Conservation (phyloP, 1,140 invertebrate genomes). For the Aphelenchoides besseyi region DNA sequence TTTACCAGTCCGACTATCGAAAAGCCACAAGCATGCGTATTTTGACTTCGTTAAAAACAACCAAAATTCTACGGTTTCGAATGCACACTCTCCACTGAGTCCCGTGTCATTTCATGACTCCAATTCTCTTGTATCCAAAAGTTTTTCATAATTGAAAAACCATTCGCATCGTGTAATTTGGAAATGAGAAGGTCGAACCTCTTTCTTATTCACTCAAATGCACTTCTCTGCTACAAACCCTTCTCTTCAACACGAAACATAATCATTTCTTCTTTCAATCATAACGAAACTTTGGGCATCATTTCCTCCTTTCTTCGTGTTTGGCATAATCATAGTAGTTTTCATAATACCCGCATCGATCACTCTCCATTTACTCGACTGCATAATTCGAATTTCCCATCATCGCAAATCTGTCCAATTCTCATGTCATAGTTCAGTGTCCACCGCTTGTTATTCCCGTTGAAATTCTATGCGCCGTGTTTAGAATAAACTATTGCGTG, state of each 20-base stretch:
- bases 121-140: neutral
- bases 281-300: neutral
- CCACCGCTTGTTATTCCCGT: constrained; percentile 1
- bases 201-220: neutral
- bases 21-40: too few relatives aligned
- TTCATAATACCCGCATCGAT: too few relatives aligned
- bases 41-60: too few relatives aligned
- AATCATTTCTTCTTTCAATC: neutral
- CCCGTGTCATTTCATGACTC: neutral
- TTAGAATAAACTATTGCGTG: constrained; percentile 1
- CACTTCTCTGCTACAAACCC: neutral
- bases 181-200: neutral
- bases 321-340: neutral
- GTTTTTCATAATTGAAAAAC: neutral
- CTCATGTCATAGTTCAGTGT: too few relatives aligned
- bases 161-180: neutral
- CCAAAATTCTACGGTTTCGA: too few relatives aligned
- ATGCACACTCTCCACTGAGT: too few relatives aligned
- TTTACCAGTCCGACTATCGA: too few relatives aligned
- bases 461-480: neutral
- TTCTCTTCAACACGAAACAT: neutral
- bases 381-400: too few relatives aligned
- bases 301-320: neutral
- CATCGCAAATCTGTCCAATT: too few relatives aligned
- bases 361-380: too few relatives aligned